These are phyloP conservation scores for Taeniopygia guttata DNA, from an alignment of 2,797 vertebrate species.

Conservation along the genomic window DNA sequence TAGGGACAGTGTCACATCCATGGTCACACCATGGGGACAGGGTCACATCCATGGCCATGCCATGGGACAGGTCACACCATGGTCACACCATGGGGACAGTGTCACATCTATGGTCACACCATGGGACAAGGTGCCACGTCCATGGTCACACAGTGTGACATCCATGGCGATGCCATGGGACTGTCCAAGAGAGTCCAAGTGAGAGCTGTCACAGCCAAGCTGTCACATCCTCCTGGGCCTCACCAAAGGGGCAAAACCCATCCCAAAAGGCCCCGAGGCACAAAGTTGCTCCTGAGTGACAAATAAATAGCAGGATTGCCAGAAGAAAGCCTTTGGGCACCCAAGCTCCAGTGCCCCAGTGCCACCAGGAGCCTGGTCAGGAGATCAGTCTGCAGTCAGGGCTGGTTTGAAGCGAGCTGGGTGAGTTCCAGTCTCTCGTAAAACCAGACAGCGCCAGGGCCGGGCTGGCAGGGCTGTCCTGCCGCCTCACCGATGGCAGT, in stretches of 20 bases:
- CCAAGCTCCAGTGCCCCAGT: neutral
- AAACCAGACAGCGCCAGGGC: neutral
- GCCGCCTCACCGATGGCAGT: neutral
- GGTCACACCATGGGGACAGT: no score
- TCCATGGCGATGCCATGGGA: neutral
- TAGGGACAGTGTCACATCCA: neutral
- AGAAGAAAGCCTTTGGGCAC: neutral
- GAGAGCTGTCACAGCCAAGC: neutral
- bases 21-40: no score
- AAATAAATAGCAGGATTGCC: constrained; percentile 16
- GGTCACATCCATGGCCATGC: fast-evolving
- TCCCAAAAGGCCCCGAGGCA: neutral
- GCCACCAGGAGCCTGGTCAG: neutral
- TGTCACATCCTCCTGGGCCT: neutral
- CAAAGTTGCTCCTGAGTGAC: neutral
- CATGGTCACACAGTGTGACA: neutral
- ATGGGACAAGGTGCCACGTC: fast-evolving
- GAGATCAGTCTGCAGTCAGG: neutral
- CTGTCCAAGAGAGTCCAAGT: neutral
- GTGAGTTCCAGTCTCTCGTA: neutral
- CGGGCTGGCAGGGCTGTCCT: neutral
- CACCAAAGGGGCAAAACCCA: neutral
- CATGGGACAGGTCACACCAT: neutral
- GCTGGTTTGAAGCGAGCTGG: neutral
- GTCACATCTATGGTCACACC: neutral